Evolutionary conservation across 2,113 vertebrate species (phyloP).

Genomic region (Megaceryle torquata): DNA sequence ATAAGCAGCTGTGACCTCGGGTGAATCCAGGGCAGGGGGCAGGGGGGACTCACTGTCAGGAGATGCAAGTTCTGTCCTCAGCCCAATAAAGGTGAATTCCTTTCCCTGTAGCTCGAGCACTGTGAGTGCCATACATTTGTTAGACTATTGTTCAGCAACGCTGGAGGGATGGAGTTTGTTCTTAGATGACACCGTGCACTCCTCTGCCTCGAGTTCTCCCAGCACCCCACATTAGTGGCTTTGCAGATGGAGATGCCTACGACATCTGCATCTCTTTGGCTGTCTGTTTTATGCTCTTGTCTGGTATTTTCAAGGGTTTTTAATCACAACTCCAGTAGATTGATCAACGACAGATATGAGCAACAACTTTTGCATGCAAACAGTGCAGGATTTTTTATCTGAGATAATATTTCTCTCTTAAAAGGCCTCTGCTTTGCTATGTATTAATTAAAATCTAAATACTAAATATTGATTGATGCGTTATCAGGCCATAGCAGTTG

Average conservation of each 20-base stretch:
- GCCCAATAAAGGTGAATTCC: rapidly evolving
- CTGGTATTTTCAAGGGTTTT: constrained; percentile 81
- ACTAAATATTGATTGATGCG: constrained; percentile 99
- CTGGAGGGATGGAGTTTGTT: neutral
- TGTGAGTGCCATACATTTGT: neutral
- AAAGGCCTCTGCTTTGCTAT: constrained; percentile 81
- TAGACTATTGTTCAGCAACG: neutral
- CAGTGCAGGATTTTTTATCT: constrained; percentile 85
- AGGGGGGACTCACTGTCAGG: neutral
- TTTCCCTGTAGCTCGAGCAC: neutral
- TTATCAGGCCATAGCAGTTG: constrained; percentile 98
- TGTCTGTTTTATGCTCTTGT: constrained; percentile 69
- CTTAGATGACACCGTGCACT: rapidly evolving
- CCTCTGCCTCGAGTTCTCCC: neutral
- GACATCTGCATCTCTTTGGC: constrained; percentile 1
- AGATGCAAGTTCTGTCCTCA: neutral
- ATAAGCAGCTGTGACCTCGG: neutral
- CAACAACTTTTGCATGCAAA: constrained; percentile 86
- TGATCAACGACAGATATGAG: constrained; percentile 95
- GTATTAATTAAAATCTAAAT: constrained; percentile 99
- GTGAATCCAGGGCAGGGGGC: rapidly evolving
- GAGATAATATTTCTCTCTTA: constrained; percentile 96
- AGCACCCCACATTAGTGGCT: rapidly evolving
- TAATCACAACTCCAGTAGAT: constrained; percentile 84
- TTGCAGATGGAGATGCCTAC: neutral